A percentile compares a stretch with the other conserved stretches of the same genome.
phyloP scores from a whole-genome alignment of 2,888 invertebrate genomes.

The Pharmacophagus antenor region DNA sequence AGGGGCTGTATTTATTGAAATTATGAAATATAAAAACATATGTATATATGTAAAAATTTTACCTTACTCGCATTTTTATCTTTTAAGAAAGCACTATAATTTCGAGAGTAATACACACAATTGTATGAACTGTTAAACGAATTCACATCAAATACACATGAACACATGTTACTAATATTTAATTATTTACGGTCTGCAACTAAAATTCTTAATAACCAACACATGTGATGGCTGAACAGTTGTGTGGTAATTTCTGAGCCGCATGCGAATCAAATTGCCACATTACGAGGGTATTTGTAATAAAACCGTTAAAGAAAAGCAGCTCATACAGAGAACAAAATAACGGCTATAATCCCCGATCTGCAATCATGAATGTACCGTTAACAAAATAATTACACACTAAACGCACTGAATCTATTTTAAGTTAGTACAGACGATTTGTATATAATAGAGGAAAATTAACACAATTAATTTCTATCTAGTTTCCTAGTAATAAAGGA shows the following conservation, averaged over 20 bases:
- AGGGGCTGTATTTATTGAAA: no score
- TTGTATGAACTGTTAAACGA: neutral
- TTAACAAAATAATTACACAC: constrained; percentile 40
- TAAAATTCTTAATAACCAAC: constrained; percentile 26
- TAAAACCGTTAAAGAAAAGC: constrained; percentile 3
- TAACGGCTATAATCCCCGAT: constrained; percentile 10
- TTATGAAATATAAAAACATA: no score
- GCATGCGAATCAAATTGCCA: constrained; percentile 46
- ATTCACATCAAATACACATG: neutral
- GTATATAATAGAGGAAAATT: constrained; percentile 33
- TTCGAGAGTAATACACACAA: neutral
- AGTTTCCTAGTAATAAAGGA: constrained; percentile 15
- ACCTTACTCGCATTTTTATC: no score
- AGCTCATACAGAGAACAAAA: neutral
- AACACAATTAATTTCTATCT: constrained; percentile 25
- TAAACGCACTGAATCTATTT: constrained; percentile 40
- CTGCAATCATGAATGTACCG: neutral
- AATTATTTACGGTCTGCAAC: constrained; percentile 25
- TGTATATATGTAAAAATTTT: no score
- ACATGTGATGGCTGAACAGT: constrained; percentile 36
- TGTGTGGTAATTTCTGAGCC: constrained; percentile 42
- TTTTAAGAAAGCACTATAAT: neutral
- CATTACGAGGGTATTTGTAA: constrained; percentile 32
- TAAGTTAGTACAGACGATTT: constrained; percentile 35
- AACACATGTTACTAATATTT: constrained; percentile 22